A percentile compares a stretch with the other conserved stretches of the same genome.
Conservation (phyloP, 2,797 vertebrate species). For the Echiichthys vipera region DNA sequence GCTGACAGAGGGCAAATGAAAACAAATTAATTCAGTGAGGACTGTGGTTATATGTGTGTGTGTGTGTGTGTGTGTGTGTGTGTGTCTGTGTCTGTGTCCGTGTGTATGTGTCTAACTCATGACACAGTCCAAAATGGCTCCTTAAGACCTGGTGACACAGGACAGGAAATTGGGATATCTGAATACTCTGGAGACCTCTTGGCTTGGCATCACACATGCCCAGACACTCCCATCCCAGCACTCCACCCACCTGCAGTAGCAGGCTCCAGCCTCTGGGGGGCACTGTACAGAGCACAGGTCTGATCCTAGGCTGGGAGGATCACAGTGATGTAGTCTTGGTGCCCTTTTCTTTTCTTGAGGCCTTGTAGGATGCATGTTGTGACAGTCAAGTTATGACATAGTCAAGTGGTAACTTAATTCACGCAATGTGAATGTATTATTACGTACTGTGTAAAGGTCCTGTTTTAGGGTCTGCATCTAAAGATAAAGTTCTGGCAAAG, state of each 20-base stretch:
- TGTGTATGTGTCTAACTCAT: slow-evolving; percentile 63
- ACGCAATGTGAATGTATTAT: not conserved
- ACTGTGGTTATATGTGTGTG: slow-evolving; percentile 49
- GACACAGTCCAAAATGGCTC: slow-evolving; percentile 77
- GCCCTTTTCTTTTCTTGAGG: not conserved
- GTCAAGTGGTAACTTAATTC: not conserved
- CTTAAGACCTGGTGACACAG: slow-evolving; percentile 74
- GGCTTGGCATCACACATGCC: slow-evolving; percentile 55
- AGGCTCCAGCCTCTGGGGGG: slow-evolving; percentile 64
- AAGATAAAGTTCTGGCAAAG: not conserved
- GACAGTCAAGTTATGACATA: not conserved
- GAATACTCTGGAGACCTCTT: slow-evolving; percentile 74
- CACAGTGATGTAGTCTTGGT: not conserved
- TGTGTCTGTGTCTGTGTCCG: slow-evolving; percentile 20
- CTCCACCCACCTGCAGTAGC: slow-evolving; percentile 57
- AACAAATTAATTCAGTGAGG: slow-evolving; percentile 83
- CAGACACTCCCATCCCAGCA: slow-evolving; percentile 10
- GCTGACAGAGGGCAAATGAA: slow-evolving; percentile 84
- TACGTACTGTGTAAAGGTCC: not conserved
- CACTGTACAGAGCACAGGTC: slow-evolving; percentile 29
- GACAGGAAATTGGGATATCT: slow-evolving; percentile 79
- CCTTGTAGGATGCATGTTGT: not conserved
- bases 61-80: slow-evolving; percentile 31
- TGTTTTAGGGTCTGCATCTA: not conserved
- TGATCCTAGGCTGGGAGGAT: slow-evolving; percentile 8